Base-by-base conservation (phyloP, 2,113 vertebrate genomes). In the Apus apus region DNA sequence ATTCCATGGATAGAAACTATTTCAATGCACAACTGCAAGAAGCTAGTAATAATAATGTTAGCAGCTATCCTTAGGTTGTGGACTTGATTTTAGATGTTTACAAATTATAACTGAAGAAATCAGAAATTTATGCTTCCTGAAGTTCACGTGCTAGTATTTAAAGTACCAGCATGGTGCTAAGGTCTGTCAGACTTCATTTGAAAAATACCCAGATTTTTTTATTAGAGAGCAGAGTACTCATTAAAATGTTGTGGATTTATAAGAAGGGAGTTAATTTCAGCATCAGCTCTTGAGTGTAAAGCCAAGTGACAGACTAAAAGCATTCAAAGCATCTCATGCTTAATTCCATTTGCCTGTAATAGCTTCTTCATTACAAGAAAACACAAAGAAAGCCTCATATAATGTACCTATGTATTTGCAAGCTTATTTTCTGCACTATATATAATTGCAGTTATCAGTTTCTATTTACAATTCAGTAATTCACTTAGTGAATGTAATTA, bases 271-370 rank as follows among this genome's bases (percentile, higher is more conserved):
- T 97, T 97, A 95, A 97, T 97, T 97, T 96, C 97, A 87, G 79
- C 95, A 88, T 98, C 97, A 95, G 95, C 96, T 97, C 96, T 95
- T 97, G 96, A 97, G 90, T 65, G 77, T 96, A 96, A 97, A 93
- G 96, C 96, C 96, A 96, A 97, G 84, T 97, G 97, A 96, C 94
- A 98, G 97, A 93, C 92, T 96, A 96, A 97, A 98, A 96, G 97
- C 93, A 76, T 97, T 97, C 96, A 97, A 97, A 97, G 97, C 94
- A 97, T 91, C 95, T 96, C 43, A 11, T 97, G 93, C 97, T 95
- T 97, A 96, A 92, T 98, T 97, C 98, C 97, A 97, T 97, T 98
- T 98, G 97, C 96, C 94, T 90, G 93, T 45, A 95, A 96, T 95
- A 96, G 92, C 92, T 90, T 93, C 93, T 88, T 95, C 84, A 95